Conservation (phyloP, 2,797 vertebrate species). For the Pseudochirops corinnae region DNA sequence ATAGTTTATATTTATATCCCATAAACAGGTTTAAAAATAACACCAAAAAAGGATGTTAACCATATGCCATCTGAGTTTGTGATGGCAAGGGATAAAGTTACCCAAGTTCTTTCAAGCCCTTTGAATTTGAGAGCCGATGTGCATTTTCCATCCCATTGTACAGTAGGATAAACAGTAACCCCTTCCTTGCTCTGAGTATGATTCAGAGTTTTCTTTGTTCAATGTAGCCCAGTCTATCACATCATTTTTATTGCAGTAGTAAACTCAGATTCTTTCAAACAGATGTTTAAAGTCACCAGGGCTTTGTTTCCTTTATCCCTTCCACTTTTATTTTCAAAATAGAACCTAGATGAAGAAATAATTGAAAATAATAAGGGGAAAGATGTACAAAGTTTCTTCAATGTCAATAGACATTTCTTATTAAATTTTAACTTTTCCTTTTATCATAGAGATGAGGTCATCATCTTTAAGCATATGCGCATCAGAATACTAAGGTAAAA, state of each 20-base stretch:
- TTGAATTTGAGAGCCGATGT: slow-evolving; percentile 80
- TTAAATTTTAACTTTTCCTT: slow-evolving; percentile 1
- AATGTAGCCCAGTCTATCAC: slow-evolving; percentile 62
- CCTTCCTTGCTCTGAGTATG: slow-evolving; percentile 50
- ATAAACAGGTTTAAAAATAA: slow-evolving; percentile 83
- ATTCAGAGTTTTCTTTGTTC: slow-evolving; percentile 68
- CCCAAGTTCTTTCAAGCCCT: slow-evolving; percentile 73
- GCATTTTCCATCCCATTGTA: slow-evolving; percentile 72
- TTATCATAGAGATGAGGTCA: slow-evolving; percentile 4
- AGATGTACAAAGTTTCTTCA: neutral
- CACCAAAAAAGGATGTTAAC: slow-evolving; percentile 79
- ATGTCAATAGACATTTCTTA: neutral
- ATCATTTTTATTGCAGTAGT: slow-evolving; percentile 79
- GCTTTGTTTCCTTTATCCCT: slow-evolving; percentile 56
- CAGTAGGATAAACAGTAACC: slow-evolving; percentile 72
- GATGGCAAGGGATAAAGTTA: slow-evolving; percentile 74
- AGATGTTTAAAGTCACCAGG: slow-evolving; percentile 79
- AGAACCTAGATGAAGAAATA: slow-evolving; percentile 32
- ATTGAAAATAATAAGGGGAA: neutral
- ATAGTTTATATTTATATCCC: slow-evolving; percentile 76
- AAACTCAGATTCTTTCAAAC: slow-evolving; percentile 77
- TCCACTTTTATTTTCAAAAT: slow-evolving; percentile 23
- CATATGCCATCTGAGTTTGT: slow-evolving; percentile 73
- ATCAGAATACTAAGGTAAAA: neutral
- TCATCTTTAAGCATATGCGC: slow-evolving; percentile 16